Conservation (phyloP, 2,113 vertebrate genomes). For the Eidolon helvum region DNA sequence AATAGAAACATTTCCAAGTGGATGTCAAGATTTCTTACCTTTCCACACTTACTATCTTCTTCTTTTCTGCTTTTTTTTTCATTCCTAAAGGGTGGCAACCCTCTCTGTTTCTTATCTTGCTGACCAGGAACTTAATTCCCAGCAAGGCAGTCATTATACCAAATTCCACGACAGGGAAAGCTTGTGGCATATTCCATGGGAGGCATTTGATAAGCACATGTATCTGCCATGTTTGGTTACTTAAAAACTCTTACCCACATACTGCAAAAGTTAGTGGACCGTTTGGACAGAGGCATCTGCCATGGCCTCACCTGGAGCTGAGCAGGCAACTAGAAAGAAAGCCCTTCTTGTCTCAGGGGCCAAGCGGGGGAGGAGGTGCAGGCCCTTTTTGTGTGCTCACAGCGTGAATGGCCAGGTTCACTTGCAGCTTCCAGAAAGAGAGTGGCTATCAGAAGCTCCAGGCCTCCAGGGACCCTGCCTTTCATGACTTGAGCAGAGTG, state of each 20-base stretch:
- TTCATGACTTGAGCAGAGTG: neutral
- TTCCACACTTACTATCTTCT: neutral
- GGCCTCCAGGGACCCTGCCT: neutral
- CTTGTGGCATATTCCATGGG: neutral
- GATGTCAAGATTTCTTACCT: neutral
- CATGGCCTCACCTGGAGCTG: neutral
- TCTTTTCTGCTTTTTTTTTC: neutral
- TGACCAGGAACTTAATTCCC: neutral
- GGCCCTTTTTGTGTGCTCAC: neutral
- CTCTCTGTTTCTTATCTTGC: neutral
- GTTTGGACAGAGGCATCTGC: neutral
- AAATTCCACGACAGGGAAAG: neutral
- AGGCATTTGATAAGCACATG: neutral
- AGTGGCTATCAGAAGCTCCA: neutral
- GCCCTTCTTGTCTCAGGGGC: neutral
- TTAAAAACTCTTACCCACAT: neutral
- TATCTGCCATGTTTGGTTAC: neutral
- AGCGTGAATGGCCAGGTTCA: neutral
- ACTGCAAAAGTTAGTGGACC: neutral
- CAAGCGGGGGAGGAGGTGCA: neutral
- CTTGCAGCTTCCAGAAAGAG: neutral
- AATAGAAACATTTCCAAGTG: conserved; percentile 1
- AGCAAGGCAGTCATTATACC: neutral
- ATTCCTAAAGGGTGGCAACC: neutral
- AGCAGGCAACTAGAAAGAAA: neutral